Evolutionary conservation across 2,888 invertebrate species (phyloP), one percentile per base, ranked within the genome.

Genomic region (Pollenia griseotomentosa): DNA sequence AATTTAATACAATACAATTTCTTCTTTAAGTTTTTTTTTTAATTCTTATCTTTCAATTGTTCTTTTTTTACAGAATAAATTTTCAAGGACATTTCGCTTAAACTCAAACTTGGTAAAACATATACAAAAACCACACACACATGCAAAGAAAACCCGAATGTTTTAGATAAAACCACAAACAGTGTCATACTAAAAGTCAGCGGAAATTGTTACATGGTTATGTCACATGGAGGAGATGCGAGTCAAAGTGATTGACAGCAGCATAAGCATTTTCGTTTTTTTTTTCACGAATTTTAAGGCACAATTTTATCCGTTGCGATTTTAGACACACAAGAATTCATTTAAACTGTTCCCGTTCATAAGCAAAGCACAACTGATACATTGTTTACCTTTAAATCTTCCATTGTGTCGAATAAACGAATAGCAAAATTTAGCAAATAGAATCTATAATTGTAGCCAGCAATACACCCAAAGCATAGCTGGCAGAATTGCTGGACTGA

Each of bases 301-400:
- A 65, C 68, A 55, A n/a, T 16, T 55, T 48, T 81, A 33, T 75
- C 63, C 57, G 70, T 70, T 53, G 19, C 44, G 33, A n/a, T 57
- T 57, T 83, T 2, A 42, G 12, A 68, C 8, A 48, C 59, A 59
- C 42, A 53, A 59, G 11, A 80, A 65, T 53, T 73, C 4, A 59
- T 85, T 66, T 78, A 91, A 89, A 91, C 92, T 91, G 90, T 87
- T 90, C 91, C 90, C 92, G 90, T 90, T 90, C 91, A 90, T 90
- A 89, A 89, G 89, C 90, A 90, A 90, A 89, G 89, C 88, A 89
- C 91, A 90, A 92, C 92, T 92, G 91, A 91, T 86, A 79, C 61
- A 77, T 89, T 89, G 83, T 87, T 79, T 86, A 87, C 86, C 88
- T 81, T 79, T 88, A 89, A 79, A 79, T 75, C 75, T 75, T 78